Percentiles rank a stretch among this genome's conserved stretches.
phyloP scores from a whole-genome alignment of 2,888 invertebrate genomes.

The Calephelis perditalis region DNA sequence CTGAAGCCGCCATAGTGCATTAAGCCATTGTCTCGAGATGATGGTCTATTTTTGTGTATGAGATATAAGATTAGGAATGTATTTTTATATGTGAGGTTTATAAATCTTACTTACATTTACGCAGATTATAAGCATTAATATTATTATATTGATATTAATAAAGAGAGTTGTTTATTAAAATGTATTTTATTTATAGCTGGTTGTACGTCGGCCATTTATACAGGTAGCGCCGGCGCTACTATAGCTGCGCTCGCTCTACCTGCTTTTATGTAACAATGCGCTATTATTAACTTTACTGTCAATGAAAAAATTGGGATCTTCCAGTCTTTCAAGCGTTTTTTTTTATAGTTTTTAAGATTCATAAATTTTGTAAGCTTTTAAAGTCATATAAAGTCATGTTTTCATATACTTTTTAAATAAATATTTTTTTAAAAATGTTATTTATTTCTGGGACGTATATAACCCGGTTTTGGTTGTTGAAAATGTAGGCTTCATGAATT shows the following conservation, averaged over 20 bases:
- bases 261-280: constrained; percentile 19
- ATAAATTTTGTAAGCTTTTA: too few relatives aligned
- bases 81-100: constrained; percentile 76
- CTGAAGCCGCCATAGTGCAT: constrained; percentile 75
- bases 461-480: too few relatives aligned
- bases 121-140: constrained; percentile 62
- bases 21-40: constrained; percentile 64
- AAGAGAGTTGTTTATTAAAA: constrained; percentile 69
- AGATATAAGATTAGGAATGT: constrained; percentile 55
- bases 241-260: constrained; percentile 26
- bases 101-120: constrained; percentile 70
- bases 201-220: constrained; percentile 24
- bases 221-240: constrained; percentile 61
- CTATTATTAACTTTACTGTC: constrained; percentile 15
- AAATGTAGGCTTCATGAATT: too few relatives aligned
- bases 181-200: constrained; percentile 44
- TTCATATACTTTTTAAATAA: too few relatives aligned
- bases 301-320: constrained; percentile 9
- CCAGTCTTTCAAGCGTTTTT: background rate
- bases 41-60: constrained; percentile 72
- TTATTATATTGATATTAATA: constrained; percentile 55
- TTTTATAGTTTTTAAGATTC: background rate
- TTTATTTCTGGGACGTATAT: too few relatives aligned
- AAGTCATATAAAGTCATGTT: too few relatives aligned
- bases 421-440: too few relatives aligned